These are phyloP conservation scores for Bubo scandiacus DNA, from an alignment of 2,113 vertebrate species.

Conservation along the genomic window DNA sequence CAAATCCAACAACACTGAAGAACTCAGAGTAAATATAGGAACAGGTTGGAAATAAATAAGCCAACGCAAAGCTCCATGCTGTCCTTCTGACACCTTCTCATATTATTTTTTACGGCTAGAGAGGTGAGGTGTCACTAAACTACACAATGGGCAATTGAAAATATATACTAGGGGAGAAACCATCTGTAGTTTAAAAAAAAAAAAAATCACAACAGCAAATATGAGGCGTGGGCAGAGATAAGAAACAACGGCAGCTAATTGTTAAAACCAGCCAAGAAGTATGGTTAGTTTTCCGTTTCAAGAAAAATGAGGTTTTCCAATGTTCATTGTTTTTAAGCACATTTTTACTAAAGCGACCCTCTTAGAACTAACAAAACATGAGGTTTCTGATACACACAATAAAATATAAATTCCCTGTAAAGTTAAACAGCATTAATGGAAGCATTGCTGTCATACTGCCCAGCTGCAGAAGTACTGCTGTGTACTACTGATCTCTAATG, in stretches of 20 bases:
- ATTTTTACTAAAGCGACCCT: background rate
- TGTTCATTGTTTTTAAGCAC: background rate
- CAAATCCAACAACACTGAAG: background rate
- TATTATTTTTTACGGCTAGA: background rate
- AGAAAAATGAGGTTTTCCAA: background rate
- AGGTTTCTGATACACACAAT: background rate
- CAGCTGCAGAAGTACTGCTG: background rate
- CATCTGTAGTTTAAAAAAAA: background rate
- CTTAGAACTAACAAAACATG: background rate
- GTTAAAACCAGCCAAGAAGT: background rate
- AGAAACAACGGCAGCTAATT: background rate
- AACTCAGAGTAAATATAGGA: background rate
- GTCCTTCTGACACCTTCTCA: background rate
- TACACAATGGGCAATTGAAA: background rate
- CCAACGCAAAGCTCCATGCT: background rate
- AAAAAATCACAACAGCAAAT: background rate
- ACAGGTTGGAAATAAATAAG: background rate
- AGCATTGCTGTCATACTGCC: background rate
- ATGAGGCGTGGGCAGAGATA: background rate
- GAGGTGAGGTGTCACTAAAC: background rate
- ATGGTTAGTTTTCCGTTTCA: background rate
- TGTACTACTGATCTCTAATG: background rate
- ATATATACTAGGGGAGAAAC: background rate
- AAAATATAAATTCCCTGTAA: background rate
- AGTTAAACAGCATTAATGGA: background rate